Conservation (phyloP, 1,140 invertebrate genomes). For the Drosophila kohkoa region DNA sequence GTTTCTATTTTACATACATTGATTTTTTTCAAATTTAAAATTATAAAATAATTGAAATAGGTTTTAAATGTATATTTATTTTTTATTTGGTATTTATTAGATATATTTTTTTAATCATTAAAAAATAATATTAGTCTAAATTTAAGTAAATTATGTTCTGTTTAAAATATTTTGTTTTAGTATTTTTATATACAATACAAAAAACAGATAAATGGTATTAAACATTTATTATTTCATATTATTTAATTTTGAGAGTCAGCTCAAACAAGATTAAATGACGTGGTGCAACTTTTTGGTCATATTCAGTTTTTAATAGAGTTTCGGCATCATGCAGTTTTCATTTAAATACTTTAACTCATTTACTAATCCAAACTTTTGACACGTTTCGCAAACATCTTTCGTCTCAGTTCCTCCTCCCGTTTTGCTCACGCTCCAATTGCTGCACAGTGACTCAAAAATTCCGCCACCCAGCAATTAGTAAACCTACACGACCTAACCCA, state of each 20-base stretch:
- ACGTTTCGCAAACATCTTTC: conserved; percentile 60
- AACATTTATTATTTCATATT: not conserved
- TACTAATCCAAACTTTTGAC: conserved; percentile 75
- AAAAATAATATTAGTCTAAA: too few relatives aligned
- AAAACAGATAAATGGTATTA: too few relatives aligned
- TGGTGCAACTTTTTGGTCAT: conserved; percentile 6
- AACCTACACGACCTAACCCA: conserved; percentile 79
- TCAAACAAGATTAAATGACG: not conserved
- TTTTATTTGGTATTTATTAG: too few relatives aligned
- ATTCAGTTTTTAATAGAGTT: conserved; percentile 27
- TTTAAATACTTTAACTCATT: conserved; percentile 65
- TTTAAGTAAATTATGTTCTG: too few relatives aligned
- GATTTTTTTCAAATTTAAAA: too few relatives aligned
- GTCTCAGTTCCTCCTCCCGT: not conserved
- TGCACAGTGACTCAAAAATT: conserved; percentile 70
- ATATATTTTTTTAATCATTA: too few relatives aligned
- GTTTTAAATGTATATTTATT: too few relatives aligned
- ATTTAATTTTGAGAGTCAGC: not conserved
- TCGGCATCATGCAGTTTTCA: conserved; percentile 25
- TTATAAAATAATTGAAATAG: too few relatives aligned
- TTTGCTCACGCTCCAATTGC: conserved; percentile 70
- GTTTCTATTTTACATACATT: too few relatives aligned
- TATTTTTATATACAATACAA: too few relatives aligned
- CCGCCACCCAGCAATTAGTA: conserved; percentile 78
- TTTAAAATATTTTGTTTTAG: too few relatives aligned